These are phyloP conservation scores for Mus spicilegus DNA, from an alignment of 2,113 vertebrate genomes.

Conservation along the genomic window DNA sequence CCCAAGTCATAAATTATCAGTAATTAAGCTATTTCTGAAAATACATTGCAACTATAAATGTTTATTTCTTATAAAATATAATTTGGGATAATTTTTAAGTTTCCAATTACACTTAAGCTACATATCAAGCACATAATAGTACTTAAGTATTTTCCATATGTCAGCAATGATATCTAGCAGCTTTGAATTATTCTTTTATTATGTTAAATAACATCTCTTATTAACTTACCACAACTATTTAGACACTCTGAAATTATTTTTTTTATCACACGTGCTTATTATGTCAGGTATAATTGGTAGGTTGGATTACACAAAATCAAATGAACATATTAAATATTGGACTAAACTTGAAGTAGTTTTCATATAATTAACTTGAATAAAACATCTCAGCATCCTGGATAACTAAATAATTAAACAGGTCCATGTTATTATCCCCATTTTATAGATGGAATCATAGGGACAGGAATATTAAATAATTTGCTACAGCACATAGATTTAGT, in stretches of 20 bases:
- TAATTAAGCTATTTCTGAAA: not conserved
- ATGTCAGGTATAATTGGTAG: constrained; percentile 45
- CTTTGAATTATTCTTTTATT: constrained; percentile 58
- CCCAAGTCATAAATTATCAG: not conserved
- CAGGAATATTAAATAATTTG: constrained; percentile 77
- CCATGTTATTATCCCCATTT: constrained; percentile 78
- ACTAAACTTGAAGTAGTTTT: constrained; percentile 68
- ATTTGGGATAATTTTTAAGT: constrained; percentile 37
- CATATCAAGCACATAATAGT: constrained; percentile 8
- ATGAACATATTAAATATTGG: constrained; percentile 59
- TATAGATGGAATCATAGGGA: constrained; percentile 77
- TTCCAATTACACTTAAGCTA: constrained; percentile 15
- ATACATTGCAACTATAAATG: not conserved
- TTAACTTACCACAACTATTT: constrained; percentile 27
- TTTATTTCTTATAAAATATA: constrained; percentile 8
- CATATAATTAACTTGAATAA: constrained; percentile 68
- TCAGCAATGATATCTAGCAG: constrained; percentile 52
- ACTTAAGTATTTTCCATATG: constrained; percentile 53
- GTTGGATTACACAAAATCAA: constrained; percentile 47
- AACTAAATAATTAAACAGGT: constrained; percentile 78
- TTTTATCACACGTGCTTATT: constrained; percentile 28
- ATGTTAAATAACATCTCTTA: constrained; percentile 65
- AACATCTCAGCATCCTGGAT: constrained; percentile 69
- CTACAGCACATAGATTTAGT: constrained; percentile 57
- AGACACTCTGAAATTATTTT: constrained; percentile 61